Percentiles rank a stretch among this genome's conserved stretches.
Evolutionary conservation across 1,140 invertebrate genomes (phyloP).

Genomic region (Laupala kohalensis): DNA sequence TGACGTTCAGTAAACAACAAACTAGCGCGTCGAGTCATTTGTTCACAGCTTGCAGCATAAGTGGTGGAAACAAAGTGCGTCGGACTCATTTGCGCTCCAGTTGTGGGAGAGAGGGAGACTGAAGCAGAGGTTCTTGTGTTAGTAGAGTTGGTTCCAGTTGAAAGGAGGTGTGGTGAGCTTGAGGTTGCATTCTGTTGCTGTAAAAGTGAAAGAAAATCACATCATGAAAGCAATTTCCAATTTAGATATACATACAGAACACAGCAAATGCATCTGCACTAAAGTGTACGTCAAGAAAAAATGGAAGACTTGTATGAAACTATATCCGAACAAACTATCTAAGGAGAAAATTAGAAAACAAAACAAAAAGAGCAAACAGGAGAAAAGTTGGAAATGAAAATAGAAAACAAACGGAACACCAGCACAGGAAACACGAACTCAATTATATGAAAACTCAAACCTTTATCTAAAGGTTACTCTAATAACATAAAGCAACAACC

Average conservation of each 20-base stretch:
- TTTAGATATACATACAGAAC: background rate
- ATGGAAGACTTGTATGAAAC: too few relatives aligned
- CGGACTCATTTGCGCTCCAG: background rate
- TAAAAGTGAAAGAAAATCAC: background rate
- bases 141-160: background rate
- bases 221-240: background rate
- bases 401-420: background rate
- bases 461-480: too few relatives aligned
- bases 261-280: background rate
- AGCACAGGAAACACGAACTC: too few relatives aligned
- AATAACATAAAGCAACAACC: too few relatives aligned
- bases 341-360: background rate
- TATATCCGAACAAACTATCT: background rate
- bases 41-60: background rate
- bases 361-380: background rate
- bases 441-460: too few relatives aligned
- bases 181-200: background rate
- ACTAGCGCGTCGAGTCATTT: background rate
- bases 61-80: background rate
- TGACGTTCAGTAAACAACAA: background rate
- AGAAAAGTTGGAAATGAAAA: background rate
- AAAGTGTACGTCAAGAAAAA: background rate
- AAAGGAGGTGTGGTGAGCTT: background rate
- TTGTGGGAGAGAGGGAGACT: background rate
- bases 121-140: background rate